Evolutionary conservation across 2,113 vertebrate species (phyloP), one percentile per base, ranked within the genome.

Genomic region (Odocoileus hemionus): DNA sequence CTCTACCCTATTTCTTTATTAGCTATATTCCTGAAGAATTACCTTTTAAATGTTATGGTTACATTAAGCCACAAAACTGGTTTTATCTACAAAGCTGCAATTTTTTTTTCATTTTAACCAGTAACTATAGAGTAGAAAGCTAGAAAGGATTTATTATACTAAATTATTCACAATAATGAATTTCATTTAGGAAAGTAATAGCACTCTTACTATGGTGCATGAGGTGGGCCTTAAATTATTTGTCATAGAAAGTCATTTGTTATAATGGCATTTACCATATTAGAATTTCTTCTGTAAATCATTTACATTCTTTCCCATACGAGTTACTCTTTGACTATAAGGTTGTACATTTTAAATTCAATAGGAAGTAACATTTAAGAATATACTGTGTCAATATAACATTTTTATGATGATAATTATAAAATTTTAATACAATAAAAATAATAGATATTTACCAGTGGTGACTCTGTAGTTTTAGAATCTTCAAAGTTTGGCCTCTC

Each of bases 371-470:
- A 79, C 36, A 36, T 57, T 89, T 92, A 93, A 94, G 6, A 95
- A 85, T n/a, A 17, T 16, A 58, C 43, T 74, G 26, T 84, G 7
- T 67, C 47, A 87, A 86, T 89, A 60, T 89, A 60, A 95, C 25
- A 85, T 88, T 97, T 95, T 95, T 58, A 47, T 25, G 11, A 86
- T 39, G 7, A n/a, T 91, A 21, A n/a, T 82, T 85, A 76, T 36
- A 82, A 82, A 52, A 12, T 36, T 57, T 88, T 78, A 89, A 94
- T 58, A 84, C 79, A 76, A 28, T 45, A 96, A 95, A 82, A 9
- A 36, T n/a, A 80, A 33, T 1, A 57, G 39, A 5, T 43, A 94
- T 95, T 98, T 98, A 99, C 98, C 98, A 33, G 60, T 93, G 95
- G 94, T 39, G 94, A 67, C 33, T 97, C 83, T 11, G 58, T 57